phyloP scores from a whole-genome alignment of 2,113 vertebrate species.

The Melospiza melodia region DNA sequence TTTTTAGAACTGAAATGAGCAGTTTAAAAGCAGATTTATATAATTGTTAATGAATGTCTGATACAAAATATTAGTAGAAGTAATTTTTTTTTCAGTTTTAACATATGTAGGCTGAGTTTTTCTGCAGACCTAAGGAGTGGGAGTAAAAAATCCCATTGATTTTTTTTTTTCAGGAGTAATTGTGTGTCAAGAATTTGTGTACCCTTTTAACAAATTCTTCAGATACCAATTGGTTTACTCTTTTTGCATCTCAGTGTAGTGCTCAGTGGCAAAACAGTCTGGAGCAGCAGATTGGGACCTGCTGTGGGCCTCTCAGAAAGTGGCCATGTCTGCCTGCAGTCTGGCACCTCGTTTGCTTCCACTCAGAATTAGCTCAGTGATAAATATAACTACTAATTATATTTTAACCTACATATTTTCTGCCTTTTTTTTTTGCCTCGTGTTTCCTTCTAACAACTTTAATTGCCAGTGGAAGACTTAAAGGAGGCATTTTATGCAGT shows the following conservation, averaged over 20 bases:
- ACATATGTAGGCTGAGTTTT: background rate
- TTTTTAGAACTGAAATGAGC: background rate
- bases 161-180: background rate
- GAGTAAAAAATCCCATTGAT: background rate
- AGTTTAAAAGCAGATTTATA: background rate
- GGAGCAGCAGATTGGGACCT: conserved; percentile 39
- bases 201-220: background rate
- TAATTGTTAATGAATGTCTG: background rate
- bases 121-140: background rate
- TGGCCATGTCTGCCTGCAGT: conserved; percentile 27
- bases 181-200: background rate
- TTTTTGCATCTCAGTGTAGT: background rate
- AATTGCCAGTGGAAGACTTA: background rate
- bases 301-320: conserved; percentile 11
- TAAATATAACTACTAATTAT: conserved; percentile 54
- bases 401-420: conserved; percentile 41
- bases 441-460: background rate
- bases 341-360: conserved; percentile 9
- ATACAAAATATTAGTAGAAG: background rate
- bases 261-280: conserved; percentile 27
- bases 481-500: background rate
- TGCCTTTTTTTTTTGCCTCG: background rate
- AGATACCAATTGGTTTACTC: background rate
- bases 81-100: background rate
- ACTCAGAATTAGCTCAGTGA: background rate